A percentile compares a stretch with the other conserved stretches of the same genome.
Conservation (phyloP, 92 coral and sea anemone genomes). For the Nematostella vectensis region DNA sequence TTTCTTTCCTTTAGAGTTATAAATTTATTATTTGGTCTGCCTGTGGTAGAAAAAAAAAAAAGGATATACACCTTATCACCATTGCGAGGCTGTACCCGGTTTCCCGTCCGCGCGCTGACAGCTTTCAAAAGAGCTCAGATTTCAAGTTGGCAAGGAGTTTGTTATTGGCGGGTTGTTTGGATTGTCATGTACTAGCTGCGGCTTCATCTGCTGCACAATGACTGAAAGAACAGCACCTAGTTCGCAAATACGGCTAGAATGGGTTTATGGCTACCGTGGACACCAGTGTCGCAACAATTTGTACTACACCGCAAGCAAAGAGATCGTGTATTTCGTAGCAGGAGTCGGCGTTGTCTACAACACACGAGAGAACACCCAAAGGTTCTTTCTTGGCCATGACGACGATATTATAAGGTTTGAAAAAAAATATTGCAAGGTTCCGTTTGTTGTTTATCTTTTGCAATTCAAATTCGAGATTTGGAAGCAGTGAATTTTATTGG, state of each 20-base stretch:
- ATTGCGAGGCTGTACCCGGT: constrained; percentile 4
- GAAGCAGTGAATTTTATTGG: too few relatives aligned
- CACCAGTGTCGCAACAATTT: constrained; percentile 97
- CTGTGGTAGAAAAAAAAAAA: too few relatives aligned
- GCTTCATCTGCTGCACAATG: constrained; percentile 37
- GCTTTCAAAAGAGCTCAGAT: background rate
- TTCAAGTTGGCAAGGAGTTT: constrained; percentile 9
- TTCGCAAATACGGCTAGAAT: constrained; percentile 87
- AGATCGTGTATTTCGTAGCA: constrained; percentile 93
- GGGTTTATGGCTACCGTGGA: constrained; percentile 99
- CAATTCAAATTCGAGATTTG: too few relatives aligned
- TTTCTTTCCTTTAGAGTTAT: too few relatives aligned
- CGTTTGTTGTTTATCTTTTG: too few relatives aligned
- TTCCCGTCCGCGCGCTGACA: constrained; percentile 2
- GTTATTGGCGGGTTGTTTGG: constrained; percentile 45
- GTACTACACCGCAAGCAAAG: constrained; percentile 77
- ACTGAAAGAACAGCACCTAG: constrained; percentile 93
- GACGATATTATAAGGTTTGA: constrained; percentile 97
- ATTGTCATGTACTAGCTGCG: constrained; percentile 4
- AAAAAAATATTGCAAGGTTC: too few relatives aligned
- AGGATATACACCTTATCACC: background rate
- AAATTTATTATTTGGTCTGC: too few relatives aligned
- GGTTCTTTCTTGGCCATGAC: constrained; percentile 92
- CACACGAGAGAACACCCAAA: constrained; percentile 75
- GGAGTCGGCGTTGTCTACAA: constrained; percentile 95